phyloP scores from a whole-genome alignment of 2,888 invertebrate species.

The Catonia carolina region DNA sequence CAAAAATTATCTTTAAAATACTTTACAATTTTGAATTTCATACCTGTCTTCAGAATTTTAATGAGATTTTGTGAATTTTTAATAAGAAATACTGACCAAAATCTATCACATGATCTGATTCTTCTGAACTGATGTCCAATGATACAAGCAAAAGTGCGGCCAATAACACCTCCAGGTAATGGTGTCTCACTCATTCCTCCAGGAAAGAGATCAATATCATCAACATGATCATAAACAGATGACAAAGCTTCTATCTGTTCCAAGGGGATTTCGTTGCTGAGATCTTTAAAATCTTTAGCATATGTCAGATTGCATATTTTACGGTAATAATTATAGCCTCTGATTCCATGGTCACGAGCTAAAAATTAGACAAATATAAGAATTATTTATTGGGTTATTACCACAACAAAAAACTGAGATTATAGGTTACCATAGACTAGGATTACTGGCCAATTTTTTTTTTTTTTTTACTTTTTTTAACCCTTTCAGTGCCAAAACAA shows the following conservation, averaged over 20 bases:
- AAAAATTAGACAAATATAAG: conserved; percentile 11
- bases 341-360: conserved; percentile 45
- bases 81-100: conserved; percentile 52
- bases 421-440: not conserved
- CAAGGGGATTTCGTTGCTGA: conserved; percentile 43
- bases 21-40: too few relatives aligned
- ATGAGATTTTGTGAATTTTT: too few relatives aligned
- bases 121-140: conserved; percentile 49
- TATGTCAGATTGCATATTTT: conserved; percentile 45
- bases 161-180: conserved; percentile 49
- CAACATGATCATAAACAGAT: conserved; percentile 45
- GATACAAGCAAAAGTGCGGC: conserved; percentile 53
- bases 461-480: not conserved
- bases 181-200: conserved; percentile 51
- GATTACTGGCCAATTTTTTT: too few relatives aligned
- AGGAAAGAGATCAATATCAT: conserved; percentile 53
- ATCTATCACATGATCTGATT: conserved; percentile 49
- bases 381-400: not conserved
- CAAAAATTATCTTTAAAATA: too few relatives aligned
- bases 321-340: conserved; percentile 44
- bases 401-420: not conserved
- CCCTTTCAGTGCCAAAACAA: too few relatives aligned
- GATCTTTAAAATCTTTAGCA: conserved; percentile 45
- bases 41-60: too few relatives aligned
- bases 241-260: conserved; percentile 40